These are phyloP conservation scores for Lerema accius DNA, from an alignment of 1,140 invertebrate genomes.

Conservation along the genomic window DNA sequence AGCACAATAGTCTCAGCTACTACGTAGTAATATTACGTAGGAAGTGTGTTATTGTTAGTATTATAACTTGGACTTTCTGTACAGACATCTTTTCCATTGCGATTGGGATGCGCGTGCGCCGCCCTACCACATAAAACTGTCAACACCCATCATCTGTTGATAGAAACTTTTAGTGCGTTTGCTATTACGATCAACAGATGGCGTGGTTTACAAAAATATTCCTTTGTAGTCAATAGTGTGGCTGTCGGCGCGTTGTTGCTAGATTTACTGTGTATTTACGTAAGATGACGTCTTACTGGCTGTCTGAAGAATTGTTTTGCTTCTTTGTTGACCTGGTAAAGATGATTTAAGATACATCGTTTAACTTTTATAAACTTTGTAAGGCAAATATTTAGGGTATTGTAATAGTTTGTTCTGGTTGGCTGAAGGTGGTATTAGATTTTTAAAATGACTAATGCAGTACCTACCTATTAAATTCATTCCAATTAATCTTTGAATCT, in stretches of 20 bases:
- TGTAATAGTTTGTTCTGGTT: too few relatives aligned
- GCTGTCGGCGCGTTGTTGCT: conserved; percentile 15
- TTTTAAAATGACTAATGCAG: too few relatives aligned
- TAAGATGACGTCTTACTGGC: conserved; percentile 21
- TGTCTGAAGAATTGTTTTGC: neutral
- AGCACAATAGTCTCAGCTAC: too few relatives aligned
- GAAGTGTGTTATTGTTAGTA: too few relatives aligned
- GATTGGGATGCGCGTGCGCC: conserved; percentile 38
- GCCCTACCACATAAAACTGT: conserved; percentile 43
- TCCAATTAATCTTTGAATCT: too few relatives aligned
- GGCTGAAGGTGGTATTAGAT: too few relatives aligned
- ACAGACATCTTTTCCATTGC: neutral
- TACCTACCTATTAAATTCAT: too few relatives aligned
- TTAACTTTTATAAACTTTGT: neutral
- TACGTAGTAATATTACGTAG: too few relatives aligned
- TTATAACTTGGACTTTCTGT: neutral
- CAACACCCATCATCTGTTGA: conserved; percentile 42
- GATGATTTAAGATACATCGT: neutral
- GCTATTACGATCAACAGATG: conserved; percentile 36
- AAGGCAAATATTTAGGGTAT: neutral
- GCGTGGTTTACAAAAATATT: conserved; percentile 33
- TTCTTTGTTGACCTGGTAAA: conserved; percentile 6
- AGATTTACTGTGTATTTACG: conserved; percentile 27
- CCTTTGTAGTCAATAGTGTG: conserved; percentile 22
- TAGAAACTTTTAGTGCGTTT: conserved; percentile 27